Evolutionary conservation across 1,140 invertebrate species (phyloP).

Genomic region (Pachypeltis micranthus): DNA sequence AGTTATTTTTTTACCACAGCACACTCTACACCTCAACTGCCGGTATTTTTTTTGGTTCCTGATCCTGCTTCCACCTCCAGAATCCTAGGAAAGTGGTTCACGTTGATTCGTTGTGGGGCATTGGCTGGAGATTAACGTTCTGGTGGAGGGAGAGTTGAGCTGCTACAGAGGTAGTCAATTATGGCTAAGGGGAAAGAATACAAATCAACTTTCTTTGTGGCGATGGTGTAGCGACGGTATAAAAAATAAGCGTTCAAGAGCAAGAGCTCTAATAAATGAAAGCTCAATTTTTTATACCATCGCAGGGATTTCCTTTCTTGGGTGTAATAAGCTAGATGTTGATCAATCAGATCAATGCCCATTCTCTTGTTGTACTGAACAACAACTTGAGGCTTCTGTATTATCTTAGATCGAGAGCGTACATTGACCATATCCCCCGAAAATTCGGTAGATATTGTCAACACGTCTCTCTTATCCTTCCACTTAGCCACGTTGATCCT

Average conservation of each 20-base stretch:
- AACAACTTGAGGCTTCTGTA: neutral
- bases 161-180: too few species aligned
- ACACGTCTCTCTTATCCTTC: constrained; percentile 27
- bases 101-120: too few species aligned
- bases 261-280: neutral
- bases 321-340: neutral
- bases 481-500: constrained; percentile 26
- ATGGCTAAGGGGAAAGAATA: too few species aligned
- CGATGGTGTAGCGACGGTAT: too few species aligned
- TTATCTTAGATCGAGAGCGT: neutral
- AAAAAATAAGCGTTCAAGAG: neutral
- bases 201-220: too few species aligned
- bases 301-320: neutral
- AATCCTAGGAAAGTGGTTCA: too few species aligned
- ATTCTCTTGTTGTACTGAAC: neutral
- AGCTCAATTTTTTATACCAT: neutral
- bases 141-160: too few species aligned
- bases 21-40: too few species aligned
- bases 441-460: constrained; percentile 24
- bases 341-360: neutral
- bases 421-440: neutral
- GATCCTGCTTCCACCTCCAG: too few species aligned
- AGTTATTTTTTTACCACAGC: too few species aligned
- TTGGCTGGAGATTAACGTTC: too few species aligned
- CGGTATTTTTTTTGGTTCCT: too few species aligned